These are phyloP conservation scores for Chloromyia formosa DNA, from an alignment of 2,888 invertebrate genomes.

Conservation along the genomic window DNA sequence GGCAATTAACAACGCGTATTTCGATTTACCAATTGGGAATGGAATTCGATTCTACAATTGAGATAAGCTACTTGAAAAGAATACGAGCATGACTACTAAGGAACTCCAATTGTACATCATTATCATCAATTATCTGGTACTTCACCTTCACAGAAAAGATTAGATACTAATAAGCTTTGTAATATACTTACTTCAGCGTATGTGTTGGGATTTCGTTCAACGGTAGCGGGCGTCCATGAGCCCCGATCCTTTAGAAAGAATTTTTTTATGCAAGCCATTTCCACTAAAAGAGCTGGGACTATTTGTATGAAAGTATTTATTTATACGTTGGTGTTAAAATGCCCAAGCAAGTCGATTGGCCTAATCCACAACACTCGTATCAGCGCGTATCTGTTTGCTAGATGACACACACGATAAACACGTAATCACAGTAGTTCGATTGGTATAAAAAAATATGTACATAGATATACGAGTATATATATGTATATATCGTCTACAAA, in stretches of 20 bases:
- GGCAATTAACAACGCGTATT: too few relatives aligned
- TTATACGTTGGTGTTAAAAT: not conserved
- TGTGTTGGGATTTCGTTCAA: not conserved
- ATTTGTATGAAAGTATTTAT: not conserved
- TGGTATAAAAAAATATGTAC: not conserved
- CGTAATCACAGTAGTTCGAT: conserved; percentile 3
- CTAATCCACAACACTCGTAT: not conserved
- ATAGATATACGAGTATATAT: not conserved
- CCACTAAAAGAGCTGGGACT: not conserved
- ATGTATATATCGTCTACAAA: not conserved
- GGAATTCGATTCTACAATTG: too few relatives aligned
- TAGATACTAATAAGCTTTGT: not conserved
- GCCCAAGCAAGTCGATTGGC: not conserved
- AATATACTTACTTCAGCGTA: conserved; percentile 24
- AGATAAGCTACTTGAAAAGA: too few relatives aligned
- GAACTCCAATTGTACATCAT: too few relatives aligned
- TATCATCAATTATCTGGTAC: not conserved
- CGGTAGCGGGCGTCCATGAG: conserved; percentile 29
- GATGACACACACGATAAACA: conserved; percentile 4
- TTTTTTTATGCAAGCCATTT: conserved; percentile 33
- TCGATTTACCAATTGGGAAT: too few relatives aligned
- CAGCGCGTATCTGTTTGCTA: not conserved
- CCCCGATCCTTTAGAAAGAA: conserved; percentile 32
- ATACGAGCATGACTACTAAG: too few relatives aligned
- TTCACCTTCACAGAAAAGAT: not conserved